Base-by-base conservation (phyloP, 2,113 vertebrate species). In the Polypterus bichir region DNA sequence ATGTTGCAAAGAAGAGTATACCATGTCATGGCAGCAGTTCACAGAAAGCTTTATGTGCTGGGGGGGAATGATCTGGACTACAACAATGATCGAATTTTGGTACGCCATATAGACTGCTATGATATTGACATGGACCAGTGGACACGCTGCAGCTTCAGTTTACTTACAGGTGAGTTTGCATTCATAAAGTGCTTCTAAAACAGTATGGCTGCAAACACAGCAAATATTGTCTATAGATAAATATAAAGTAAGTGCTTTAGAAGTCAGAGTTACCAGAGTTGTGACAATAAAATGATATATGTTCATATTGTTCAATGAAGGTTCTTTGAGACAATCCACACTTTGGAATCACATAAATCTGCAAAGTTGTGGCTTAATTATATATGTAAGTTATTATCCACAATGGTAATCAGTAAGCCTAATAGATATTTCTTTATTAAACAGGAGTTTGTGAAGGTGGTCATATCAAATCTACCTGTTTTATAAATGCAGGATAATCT, bases 1-100 rank as follows among this genome's bases (percentile, higher is more conserved):
- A 97, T 97, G 94, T 70, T 92, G 57, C 95, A 98, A 85, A 88
- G 95, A 74, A 82, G 95, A 44, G 95, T 97, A 54, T 98, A 98
- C 70, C 94, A 97, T 64, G 93, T 94, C 64, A 98, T 98, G 93
- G 94, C 91, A 3, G 89, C 92, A 0, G 91, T 96, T 62, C 87
- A 88, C 57, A 85, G 92, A 71, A 90, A 91, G 69, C 91, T 98
- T 3, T 98, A 97, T 0, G 93, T 97, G 67, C 73, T 97, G 0
- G 95, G 95, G 0, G 95, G 95, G 52, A 98, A 97, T 4, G 94
- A 97, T 71, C 80, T 98, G 9, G 95, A 97, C 79, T 97, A 92
- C 77, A 98, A 97, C 73, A 97, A 98, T 0, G 95, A 98, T 66
- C 88, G 95, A 10, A 88, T 98, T 66, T 87, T 97, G 59, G 95